Evolutionary conservation across 2,113 vertebrate species (phyloP).

Genomic region (Crotophaga sulcirostris): DNA sequence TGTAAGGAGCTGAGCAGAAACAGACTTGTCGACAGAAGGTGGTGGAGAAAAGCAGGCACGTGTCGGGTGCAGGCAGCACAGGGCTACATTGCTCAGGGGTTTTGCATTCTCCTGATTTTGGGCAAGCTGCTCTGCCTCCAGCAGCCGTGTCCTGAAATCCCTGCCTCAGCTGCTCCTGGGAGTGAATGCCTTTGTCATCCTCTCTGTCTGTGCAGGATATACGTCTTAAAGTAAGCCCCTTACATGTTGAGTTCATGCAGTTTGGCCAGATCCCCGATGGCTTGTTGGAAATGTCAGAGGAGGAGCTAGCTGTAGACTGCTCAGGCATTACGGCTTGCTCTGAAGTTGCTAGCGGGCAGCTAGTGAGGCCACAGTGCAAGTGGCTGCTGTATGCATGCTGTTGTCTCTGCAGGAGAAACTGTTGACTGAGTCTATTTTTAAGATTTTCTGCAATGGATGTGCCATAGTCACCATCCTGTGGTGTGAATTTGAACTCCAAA

Average conservation of each 20-base stretch:
- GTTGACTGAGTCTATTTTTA: neutral
- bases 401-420: neutral
- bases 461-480: neutral
- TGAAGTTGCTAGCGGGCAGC: neutral
- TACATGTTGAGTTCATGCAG: neutral
- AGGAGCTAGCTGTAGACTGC: neutral
- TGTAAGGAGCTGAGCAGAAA: neutral
- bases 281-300: neutral
- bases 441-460: neutral
- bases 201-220: neutral
- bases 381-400: neutral
- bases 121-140: neutral
- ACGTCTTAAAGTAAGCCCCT: neutral
- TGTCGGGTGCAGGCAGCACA: neutral
- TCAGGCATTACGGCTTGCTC: fast-evolving
- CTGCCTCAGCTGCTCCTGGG: constrained; percentile 56
- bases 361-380: neutral
- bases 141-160: constrained; percentile 57
- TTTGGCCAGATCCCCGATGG: neutral
- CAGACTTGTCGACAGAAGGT: neutral
- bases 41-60: neutral
- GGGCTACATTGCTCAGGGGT: constrained; percentile 23
- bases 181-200: neutral
- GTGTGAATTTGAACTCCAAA: neutral
- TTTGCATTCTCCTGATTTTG: constrained; percentile 15